Conservation (phyloP, 2,113 vertebrate genomes). For the Mormyrus lacerda region DNA sequence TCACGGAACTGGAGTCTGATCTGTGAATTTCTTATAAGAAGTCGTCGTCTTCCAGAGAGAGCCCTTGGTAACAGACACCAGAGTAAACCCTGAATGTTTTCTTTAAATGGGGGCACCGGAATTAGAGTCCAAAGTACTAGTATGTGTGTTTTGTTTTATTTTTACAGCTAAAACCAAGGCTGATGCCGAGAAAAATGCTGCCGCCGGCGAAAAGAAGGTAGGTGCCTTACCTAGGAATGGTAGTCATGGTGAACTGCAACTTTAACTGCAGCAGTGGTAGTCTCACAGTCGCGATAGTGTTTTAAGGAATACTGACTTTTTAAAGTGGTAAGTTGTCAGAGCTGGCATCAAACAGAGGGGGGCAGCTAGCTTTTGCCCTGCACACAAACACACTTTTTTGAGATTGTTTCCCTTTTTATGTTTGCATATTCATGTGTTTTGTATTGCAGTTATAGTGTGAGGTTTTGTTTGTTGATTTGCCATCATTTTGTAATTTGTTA, state of each 20-base stretch:
- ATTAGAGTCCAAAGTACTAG: background rate
- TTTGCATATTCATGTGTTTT: background rate
- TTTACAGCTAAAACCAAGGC: slow-evolving; percentile 54
- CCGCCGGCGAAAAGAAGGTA: slow-evolving; percentile 50
- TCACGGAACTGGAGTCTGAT: background rate
- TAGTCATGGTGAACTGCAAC: background rate
- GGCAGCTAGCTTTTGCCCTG: background rate
- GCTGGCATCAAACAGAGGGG: background rate
- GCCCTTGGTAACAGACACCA: background rate
- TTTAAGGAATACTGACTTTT: background rate
- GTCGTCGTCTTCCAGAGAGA: background rate
- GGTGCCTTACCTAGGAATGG: slow-evolving; percentile 7
- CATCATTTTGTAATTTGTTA: background rate
- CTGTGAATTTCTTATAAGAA: background rate
- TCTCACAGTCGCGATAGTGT: background rate
- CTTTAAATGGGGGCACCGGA: background rate
- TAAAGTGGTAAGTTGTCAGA: background rate
- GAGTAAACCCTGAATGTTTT: background rate
- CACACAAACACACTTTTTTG: background rate
- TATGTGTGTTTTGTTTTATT: slow-evolving; percentile 18
- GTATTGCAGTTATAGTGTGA: background rate
- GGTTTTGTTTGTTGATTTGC: background rate
- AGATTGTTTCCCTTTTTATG: background rate
- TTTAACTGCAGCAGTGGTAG: background rate
- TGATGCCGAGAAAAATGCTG: slow-evolving; percentile 48